Conservation (phyloP, 2,797 vertebrate species). For the Siniperca scherzeri region DNA sequence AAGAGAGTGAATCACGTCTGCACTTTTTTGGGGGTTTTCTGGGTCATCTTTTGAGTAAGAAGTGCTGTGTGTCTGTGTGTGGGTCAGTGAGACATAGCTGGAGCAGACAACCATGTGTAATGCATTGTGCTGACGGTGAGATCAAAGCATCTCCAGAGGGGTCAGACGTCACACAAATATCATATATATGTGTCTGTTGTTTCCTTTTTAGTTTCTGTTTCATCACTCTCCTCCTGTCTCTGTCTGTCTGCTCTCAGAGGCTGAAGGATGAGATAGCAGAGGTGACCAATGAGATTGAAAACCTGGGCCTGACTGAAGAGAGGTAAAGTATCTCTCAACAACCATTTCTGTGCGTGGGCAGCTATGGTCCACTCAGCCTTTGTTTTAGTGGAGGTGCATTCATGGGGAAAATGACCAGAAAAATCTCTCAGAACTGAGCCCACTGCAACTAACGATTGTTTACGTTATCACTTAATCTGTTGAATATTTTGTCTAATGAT, state of each 20-base stretch:
- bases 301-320: slow-evolving; percentile 95
- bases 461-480: not conserved
- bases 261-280: slow-evolving; percentile 99
- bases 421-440: not conserved
- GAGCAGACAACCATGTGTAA: slow-evolving; percentile 32
- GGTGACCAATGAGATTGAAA: slow-evolving; percentile 97
- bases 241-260: slow-evolving; percentile 83
- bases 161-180: slow-evolving; percentile 39
- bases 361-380: slow-evolving; percentile 27
- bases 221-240: slow-evolving; percentile 14
- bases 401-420: not conserved
- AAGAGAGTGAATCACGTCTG: slow-evolving; percentile 41
- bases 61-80: slow-evolving; percentile 13
- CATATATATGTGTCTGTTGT: slow-evolving; percentile 18
- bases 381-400: slow-evolving; percentile 34
- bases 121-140: not conserved
- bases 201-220: not conserved
- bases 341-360: slow-evolving; percentile 31
- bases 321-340: slow-evolving; percentile 85
- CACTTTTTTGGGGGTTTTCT: slow-evolving; percentile 38
- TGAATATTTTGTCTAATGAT: not conserved
- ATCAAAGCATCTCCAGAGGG: slow-evolving; percentile 45
- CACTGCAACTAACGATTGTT: not conserved
- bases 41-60: slow-evolving; percentile 42
- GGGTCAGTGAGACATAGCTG: slow-evolving; percentile 20